These are phyloP conservation scores for Eupristina koningsbergeri DNA, from an alignment of 1,140 invertebrate species.

Conservation along the genomic window DNA sequence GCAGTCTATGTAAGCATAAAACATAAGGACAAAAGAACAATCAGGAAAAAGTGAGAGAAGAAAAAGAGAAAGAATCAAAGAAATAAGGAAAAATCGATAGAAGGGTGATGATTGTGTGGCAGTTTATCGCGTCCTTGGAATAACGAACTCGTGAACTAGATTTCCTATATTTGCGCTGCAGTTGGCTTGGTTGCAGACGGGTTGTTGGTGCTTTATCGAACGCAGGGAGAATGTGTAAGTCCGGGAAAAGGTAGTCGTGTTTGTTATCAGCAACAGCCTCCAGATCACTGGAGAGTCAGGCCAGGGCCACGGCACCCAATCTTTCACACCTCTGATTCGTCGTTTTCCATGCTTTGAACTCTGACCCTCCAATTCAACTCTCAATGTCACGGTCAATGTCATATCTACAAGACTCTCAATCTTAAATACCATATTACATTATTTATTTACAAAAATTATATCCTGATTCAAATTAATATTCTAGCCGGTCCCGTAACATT, in stretches of 20 bases:
- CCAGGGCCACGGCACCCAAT: constrained; percentile 47
- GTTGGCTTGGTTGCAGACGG: neutral
- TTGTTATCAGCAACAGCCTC: neutral
- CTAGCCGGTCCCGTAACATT: too few species aligned
- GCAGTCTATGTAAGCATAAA: too few species aligned
- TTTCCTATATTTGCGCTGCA: neutral
- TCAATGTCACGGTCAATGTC: constrained; percentile 68
- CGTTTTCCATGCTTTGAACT: neutral
- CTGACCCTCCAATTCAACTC: constrained; percentile 46
- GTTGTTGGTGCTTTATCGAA: constrained; percentile 65
- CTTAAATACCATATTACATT: too few species aligned
- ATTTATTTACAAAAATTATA: too few species aligned
- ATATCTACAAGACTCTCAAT: too few species aligned
- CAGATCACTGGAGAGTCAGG: constrained; percentile 54
- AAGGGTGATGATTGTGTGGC: neutral
- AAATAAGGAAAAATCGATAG: neutral
- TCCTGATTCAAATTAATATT: too few species aligned
- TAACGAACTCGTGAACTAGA: constrained; percentile 25
- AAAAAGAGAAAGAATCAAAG: neutral
- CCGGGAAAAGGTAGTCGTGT: constrained; percentile 55
- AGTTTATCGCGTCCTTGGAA: constrained; percentile 8
- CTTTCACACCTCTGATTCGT: neutral
- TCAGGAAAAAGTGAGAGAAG: neutral
- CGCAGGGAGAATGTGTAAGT: constrained; percentile 49
- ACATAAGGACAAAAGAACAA: neutral